Evolutionary conservation across 2,113 vertebrate species (phyloP).

Genomic region (Benitochromis conjunctus): DNA sequence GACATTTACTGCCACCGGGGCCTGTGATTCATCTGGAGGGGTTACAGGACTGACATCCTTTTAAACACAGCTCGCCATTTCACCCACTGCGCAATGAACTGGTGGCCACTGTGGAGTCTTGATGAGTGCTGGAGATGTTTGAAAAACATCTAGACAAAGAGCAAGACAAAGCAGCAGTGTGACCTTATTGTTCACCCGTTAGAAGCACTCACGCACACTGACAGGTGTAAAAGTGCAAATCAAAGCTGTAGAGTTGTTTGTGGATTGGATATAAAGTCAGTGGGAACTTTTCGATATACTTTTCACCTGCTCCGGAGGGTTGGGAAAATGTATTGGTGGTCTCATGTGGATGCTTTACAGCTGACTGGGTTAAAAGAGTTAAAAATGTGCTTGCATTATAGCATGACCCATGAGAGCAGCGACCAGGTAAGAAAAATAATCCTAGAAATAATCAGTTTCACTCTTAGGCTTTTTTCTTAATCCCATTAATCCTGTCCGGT

Average conservation of each 20-base stretch:
- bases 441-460: not conserved
- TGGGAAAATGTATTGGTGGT: not conserved
- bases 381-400: not conserved
- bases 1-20: not conserved
- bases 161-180: not conserved
- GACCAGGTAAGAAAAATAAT: not conserved
- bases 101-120: not conserved
- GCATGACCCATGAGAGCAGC: not conserved
- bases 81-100: not conserved
- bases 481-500: not conserved
- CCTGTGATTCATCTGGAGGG: not conserved
- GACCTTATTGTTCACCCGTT: constrained; percentile 18
- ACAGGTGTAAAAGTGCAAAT: constrained; percentile 23
- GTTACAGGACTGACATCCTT: not conserved
- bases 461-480: not conserved
- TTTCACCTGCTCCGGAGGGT: not conserved
- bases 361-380: not conserved
- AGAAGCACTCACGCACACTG: not conserved
- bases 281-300: not conserved
- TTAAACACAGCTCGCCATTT: not conserved
- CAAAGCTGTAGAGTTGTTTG: not conserved
- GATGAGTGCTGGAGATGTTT: not conserved
- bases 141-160: not conserved
- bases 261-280: constrained; percentile 21
- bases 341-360: not conserved